Conservation (phyloP, 2,113 vertebrate genomes). For the Microtus richardsoni region DNA sequence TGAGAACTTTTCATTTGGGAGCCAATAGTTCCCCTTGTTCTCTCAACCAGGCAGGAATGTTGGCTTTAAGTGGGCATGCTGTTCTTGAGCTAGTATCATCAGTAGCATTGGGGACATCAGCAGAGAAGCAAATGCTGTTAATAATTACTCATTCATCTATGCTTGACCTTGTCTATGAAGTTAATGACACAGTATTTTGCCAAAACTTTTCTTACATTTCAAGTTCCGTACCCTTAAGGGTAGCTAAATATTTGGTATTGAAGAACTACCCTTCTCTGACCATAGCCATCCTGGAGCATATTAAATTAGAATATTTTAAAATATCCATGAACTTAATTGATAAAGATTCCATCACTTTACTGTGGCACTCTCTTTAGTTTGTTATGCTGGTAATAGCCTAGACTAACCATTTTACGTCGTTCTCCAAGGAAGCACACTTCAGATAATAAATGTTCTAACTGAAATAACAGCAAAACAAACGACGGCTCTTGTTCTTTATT, state of each 20-base stretch:
- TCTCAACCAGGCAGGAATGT: background rate
- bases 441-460: conserved; percentile 21
- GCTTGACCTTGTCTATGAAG: background rate
- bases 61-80: background rate
- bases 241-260: conserved; percentile 16
- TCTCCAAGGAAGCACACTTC: conserved; percentile 30
- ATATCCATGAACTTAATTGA: background rate
- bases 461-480: conserved; percentile 7
- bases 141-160: background rate
- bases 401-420: conserved; percentile 12
- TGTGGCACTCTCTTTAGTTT: background rate
- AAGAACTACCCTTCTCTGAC: conserved; percentile 1
- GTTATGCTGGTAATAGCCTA: background rate
- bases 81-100: background rate
- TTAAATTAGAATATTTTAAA: background rate
- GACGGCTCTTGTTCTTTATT: conserved; percentile 69
- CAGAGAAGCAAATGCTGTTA: background rate
- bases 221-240: conserved; percentile 28
- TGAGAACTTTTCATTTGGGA: background rate
- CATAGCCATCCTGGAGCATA: background rate
- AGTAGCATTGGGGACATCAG: background rate
- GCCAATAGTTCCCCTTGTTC: background rate
- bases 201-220: background rate
- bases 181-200: conserved; percentile 11
- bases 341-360: background rate